These are phyloP conservation scores for Philhelius pedissequus DNA, from an alignment of 2,888 invertebrate genomes.

Conservation along the genomic window DNA sequence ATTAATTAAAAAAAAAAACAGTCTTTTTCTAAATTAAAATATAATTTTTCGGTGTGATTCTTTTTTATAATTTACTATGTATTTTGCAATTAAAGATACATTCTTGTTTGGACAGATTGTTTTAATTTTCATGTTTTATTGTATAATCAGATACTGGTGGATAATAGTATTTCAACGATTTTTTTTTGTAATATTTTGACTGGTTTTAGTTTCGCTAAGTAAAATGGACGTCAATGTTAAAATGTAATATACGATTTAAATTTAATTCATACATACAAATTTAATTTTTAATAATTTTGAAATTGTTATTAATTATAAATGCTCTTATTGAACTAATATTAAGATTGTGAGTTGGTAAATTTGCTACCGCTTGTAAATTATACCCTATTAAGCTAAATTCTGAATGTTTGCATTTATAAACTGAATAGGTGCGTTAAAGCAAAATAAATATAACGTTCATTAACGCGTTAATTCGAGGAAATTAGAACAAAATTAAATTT, in stretches of 20 bases:
- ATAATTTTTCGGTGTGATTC: constrained; percentile 16
- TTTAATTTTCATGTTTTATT: constrained; percentile 47
- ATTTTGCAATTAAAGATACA: neutral
- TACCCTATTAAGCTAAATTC: constrained; percentile 7
- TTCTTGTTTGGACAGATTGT: constrained; percentile 53
- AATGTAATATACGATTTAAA: constrained; percentile 24
- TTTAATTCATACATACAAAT: neutral
- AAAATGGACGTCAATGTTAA: constrained; percentile 64
- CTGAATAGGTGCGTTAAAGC: constrained; percentile 4
- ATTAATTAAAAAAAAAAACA: constrained; percentile 46
- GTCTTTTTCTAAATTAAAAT: constrained; percentile 51
- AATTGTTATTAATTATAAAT: constrained; percentile 35
- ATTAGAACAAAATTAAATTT: constrained; percentile 1
- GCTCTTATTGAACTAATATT: constrained; percentile 26
- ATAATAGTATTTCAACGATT: constrained; percentile 12
- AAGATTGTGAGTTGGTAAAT: neutral
- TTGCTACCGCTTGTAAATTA: constrained; percentile 6
- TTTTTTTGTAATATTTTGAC: constrained; percentile 1
- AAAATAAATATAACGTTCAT: constrained; percentile 11
- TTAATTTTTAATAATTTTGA: neutral
- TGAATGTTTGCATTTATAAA: constrained; percentile 15
- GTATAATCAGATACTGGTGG: constrained; percentile 40
- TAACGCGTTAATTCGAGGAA: neutral
- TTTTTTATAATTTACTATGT: constrained; percentile 18
- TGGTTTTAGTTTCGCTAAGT: constrained; percentile 44